These are phyloP conservation scores for Coptotermes formosanus DNA, from an alignment of 1,140 invertebrate species.

Conservation along the genomic window DNA sequence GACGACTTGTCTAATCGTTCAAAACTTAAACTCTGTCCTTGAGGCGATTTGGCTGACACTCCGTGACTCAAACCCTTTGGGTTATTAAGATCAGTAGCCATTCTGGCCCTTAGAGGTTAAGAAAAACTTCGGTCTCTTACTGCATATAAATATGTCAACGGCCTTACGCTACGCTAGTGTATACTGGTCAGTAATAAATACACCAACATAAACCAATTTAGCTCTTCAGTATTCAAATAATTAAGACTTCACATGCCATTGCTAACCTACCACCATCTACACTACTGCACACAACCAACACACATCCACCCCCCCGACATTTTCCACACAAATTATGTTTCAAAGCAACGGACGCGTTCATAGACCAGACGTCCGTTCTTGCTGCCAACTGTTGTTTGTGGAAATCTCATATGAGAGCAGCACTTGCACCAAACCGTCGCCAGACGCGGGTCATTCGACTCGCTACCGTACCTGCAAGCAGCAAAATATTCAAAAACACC, in stretches of 20 bases:
- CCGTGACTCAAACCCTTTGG: conserved; percentile 24
- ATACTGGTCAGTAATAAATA: background rate
- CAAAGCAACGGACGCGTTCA: too few species aligned
- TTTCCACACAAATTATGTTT: too few species aligned
- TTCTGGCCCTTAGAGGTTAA: conserved; percentile 24
- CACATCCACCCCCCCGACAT: too few species aligned
- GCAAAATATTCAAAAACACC: too few species aligned
- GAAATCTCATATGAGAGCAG: background rate
- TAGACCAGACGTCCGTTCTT: too few species aligned
- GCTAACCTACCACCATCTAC: background rate
- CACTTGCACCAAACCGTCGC: background rate
- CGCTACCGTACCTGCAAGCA: too few species aligned
- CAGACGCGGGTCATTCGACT: too few species aligned
- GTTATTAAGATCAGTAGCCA: conserved; percentile 34
- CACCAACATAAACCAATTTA: background rate
- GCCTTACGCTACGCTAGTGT: background rate
- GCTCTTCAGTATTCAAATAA: background rate
- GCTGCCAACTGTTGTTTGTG: background rate
- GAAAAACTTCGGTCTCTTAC: background rate
- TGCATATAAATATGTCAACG: background rate
- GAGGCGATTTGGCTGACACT: conserved; percentile 35
- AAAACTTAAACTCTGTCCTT: conserved; percentile 46
- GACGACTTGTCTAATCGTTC: conserved; percentile 49
- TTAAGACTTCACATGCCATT: background rate
- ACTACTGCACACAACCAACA: too few species aligned